Evolutionary conservation across 2,113 vertebrate genomes (phyloP), one percentile per base, ranked within the genome.

Genomic region (Oryzias melastigma): DNA sequence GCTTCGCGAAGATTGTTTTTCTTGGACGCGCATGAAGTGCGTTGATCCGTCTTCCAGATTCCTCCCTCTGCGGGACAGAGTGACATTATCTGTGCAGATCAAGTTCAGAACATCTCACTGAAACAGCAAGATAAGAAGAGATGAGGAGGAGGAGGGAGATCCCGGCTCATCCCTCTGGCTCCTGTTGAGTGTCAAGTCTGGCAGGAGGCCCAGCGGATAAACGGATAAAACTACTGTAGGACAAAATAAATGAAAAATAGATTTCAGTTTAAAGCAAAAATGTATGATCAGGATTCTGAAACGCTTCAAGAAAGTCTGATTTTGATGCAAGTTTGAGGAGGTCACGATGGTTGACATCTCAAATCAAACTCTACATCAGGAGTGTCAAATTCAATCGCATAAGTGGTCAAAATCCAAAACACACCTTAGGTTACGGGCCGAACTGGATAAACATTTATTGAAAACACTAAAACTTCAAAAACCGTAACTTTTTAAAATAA

Each of bases 1-100:
- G 20, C 55, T 40, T 58, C 52, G 55, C 29, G 54, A 16, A 49
- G 59, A 20, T 22, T 73, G 66, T 66, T 80, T 78, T 62, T 68
- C 65, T 81, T 73, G 59, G 63, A 71, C 15, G 7, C 5, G 51
- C 15, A 8, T 0, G 3, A 42, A 25, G 65, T 1, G 15, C 19
- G 14, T 18, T 4, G 0, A 16, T 24, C 52, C 19, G 47, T 14
- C n/a, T 17, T 12, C 45, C 71, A 46, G 57, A 74, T 71, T 65
- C 70, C 45, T 4, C 27, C 76, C 60, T 47, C 70, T 53, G 73
- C 40, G 53, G 69, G 62, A 75, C 16, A 42, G 46, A 54, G 78
- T 51, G 7, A 81, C 51, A 47, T 41, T 75, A 81, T 80, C 78
- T 70, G 62, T 13, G 29, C 61, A 56, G 85, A 86, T 87, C 81